Conservation (phyloP, 2,888 invertebrate genomes). For the Muscina levida region DNA sequence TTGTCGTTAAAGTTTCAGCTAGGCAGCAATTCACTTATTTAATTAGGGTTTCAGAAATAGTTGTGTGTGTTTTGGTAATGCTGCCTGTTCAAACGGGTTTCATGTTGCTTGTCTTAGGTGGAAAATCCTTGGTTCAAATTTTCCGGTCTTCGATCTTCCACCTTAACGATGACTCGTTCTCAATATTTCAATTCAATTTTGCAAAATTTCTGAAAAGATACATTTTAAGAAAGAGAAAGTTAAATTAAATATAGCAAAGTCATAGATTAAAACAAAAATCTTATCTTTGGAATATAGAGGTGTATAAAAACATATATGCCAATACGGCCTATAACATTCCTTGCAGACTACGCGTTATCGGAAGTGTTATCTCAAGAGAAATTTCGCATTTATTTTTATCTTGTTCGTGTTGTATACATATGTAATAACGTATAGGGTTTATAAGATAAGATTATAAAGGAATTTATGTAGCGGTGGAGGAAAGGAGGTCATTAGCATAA, state of each 20-base stretch:
- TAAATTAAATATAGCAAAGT: slow-evolving; percentile 7
- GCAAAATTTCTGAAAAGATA: slow-evolving; percentile 22
- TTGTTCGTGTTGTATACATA: background rate
- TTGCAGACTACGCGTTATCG: background rate
- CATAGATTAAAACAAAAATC: slow-evolving; percentile 47
- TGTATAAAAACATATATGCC: background rate
- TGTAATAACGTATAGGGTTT: too few species aligned
- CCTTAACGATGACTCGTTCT: slow-evolving; percentile 8
- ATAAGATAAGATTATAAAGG: slow-evolving; percentile 13
- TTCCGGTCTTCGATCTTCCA: background rate
- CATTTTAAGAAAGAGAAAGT: slow-evolving; percentile 22
- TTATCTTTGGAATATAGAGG: slow-evolving; percentile 55
- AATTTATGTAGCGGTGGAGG: background rate
- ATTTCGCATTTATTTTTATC: slow-evolving; percentile 29
- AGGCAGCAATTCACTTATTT: background rate
- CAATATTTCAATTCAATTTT: slow-evolving; percentile 20
- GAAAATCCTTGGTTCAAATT: too few species aligned
- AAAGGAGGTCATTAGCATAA: too few species aligned
- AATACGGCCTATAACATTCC: background rate
- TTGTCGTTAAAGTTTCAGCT: too few species aligned
- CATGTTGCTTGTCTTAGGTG: background rate
- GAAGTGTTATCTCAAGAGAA: slow-evolving; percentile 2
- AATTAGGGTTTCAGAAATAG: too few species aligned
- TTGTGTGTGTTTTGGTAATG: too few species aligned
- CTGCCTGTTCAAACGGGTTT: background rate